Evolutionary conservation across 92 coral and sea anemone species (phyloP), one percentile per base, ranked within the genome.

Genomic region (Phenganax subtilis): DNA sequence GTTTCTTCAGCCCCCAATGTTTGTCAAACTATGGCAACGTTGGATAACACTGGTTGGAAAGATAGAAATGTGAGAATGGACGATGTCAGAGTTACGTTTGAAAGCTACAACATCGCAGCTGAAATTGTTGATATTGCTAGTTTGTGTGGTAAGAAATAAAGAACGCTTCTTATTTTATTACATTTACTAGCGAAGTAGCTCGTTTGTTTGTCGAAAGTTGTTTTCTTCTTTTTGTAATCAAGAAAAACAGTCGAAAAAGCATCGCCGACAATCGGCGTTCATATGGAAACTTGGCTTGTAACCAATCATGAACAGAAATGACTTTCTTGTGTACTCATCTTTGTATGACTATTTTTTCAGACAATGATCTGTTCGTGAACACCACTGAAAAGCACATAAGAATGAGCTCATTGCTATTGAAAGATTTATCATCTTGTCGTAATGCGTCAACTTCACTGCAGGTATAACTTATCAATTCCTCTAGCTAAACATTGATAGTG

Each of bases 1-100:
- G 83, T 79, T n/a, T 79, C 83, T 10, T 63, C 60, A 17, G 9
- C 29, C 31, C 74, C 83, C 64, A 79, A 54, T 51, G 83, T 68
- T 51, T 52, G 61, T 28, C 74, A 20, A 10, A 61, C 65, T 51
- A 37, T 79, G 5, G 51, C 74, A 25, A 79, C 83, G 8, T 12
- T 64, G 20, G 0, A 79, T 57, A 16, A 55, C n/a, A 52, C 72
- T 7, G 3, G 0, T 28, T 51, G 58, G 57, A 47, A 30, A 15
- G 71, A 47, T 7, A 31, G 11, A 8, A 62, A 64, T 9, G 74
- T 10, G 5, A 79, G 10, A 51, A 15, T 79, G 6, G 63, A 47
- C 54, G 60, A 52, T 16, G 30, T 56, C 11, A 63, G 53, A 29
- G 28, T 65, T 37, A 51, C 29, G 9, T 55, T 52, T 0, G 74